Conservation (phyloP, 2,888 invertebrate species). For the Cylloceria caligata region DNA sequence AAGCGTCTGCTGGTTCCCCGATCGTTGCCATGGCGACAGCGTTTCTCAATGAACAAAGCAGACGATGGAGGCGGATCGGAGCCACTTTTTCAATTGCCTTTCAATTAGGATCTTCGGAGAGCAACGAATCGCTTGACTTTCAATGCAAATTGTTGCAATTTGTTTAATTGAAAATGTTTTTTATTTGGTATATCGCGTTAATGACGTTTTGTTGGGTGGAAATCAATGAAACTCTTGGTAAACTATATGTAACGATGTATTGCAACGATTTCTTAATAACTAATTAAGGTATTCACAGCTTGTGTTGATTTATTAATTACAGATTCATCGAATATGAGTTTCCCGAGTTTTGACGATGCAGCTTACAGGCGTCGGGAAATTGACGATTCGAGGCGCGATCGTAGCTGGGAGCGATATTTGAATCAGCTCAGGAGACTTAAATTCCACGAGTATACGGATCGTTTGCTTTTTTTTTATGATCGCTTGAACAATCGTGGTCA, state of each 20-base stretch:
- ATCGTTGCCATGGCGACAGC: constrained; percentile 14
- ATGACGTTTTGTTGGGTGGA: background rate
- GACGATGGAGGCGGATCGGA: background rate
- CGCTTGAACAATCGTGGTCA: background rate
- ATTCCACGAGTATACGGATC: constrained; percentile 50
- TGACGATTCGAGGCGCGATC: constrained; percentile 44
- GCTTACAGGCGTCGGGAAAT: constrained; percentile 8
- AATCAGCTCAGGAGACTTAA: constrained; percentile 51
- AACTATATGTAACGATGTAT: constrained; percentile 39
- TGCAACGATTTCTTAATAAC: constrained; percentile 26
- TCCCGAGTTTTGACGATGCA: constrained; percentile 3
- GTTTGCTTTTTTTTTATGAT: background rate
- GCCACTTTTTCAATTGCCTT: background rate
- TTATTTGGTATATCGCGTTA: constrained; percentile 26
- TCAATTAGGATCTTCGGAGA: background rate
- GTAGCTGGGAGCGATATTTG: constrained; percentile 51
- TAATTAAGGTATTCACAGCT: constrained; percentile 34
- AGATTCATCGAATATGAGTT: constrained; percentile 33
- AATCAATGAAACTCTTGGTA: constrained; percentile 37
- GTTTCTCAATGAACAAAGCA: background rate
- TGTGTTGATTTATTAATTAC: constrained; percentile 19
- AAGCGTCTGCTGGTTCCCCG: background rate
- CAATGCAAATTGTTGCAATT: background rate
- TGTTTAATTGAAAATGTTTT: constrained; percentile 26
- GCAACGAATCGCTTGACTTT: background rate